phyloP scores from a whole-genome alignment of 2,888 invertebrate species.

The Agriotes lineatus region DNA sequence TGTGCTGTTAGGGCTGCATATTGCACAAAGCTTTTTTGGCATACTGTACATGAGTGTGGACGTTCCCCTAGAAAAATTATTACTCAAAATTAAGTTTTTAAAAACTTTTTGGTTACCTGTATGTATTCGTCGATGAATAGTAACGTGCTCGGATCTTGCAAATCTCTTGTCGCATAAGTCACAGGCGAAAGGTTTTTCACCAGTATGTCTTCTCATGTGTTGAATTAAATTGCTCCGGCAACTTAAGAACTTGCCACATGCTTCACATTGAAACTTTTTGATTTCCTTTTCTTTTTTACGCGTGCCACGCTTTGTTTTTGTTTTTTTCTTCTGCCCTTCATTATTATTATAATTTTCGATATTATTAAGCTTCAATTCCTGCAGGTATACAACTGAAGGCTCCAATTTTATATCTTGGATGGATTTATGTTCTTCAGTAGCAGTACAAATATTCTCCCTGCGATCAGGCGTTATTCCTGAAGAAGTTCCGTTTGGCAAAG shows the following conservation, averaged over 20 bases:
- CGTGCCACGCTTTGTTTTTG: neutral
- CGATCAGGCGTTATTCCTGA: neutral
- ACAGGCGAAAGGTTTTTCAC: slow-evolving; percentile 55
- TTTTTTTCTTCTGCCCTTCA: neutral
- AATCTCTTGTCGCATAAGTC: slow-evolving; percentile 55
- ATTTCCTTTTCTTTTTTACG: slow-evolving; percentile 1
- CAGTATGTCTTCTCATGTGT: slow-evolving; percentile 53
- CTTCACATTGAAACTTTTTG: slow-evolving; percentile 51
- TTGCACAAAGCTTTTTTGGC: slow-evolving; percentile 39
- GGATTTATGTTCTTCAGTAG: slow-evolving; percentile 1
- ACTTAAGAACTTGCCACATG: slow-evolving; percentile 54
- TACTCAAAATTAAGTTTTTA: neutral
- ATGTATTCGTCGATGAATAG: slow-evolving; percentile 56
- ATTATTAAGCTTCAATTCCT: neutral
- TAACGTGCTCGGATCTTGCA: slow-evolving; percentile 53
- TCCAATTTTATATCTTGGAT: neutral
- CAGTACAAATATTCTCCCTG: neutral
- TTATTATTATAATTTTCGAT: neutral
- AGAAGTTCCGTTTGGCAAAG: neutral
- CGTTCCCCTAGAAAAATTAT: slow-evolving; percentile 32
- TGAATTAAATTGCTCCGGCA: slow-evolving; percentile 53
- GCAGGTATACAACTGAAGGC: neutral
- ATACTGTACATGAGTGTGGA: slow-evolving; percentile 42
- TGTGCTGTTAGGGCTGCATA: slow-evolving; percentile 36
- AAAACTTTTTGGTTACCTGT: slow-evolving; percentile 49